Conservation (phyloP, 1,140 invertebrate genomes). For the Bombus turneri region DNA sequence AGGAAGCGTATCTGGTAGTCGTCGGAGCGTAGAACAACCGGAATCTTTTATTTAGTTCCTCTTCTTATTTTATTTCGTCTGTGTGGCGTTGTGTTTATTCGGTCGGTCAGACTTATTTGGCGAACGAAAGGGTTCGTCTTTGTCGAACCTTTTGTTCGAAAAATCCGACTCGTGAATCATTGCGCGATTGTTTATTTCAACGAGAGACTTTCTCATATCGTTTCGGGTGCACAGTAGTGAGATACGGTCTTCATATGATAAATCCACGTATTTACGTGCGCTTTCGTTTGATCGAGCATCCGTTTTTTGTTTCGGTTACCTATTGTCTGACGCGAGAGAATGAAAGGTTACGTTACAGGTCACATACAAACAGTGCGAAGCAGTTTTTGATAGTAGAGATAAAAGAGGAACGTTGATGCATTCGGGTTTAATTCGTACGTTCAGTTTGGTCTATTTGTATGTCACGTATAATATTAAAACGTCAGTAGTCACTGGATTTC, state of each 20-base stretch:
- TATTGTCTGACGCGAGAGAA: not conserved
- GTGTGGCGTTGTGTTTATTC: not conserved
- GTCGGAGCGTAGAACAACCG: constrained; percentile 15
- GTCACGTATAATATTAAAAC: not conserved
- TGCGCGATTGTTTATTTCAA: not conserved
- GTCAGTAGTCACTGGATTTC: not conserved
- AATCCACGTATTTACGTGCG: not conserved
- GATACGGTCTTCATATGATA: not conserved
- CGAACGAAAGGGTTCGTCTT: not conserved
- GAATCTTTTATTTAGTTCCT: not conserved
- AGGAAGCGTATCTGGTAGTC: not conserved
- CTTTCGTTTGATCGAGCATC: not conserved
- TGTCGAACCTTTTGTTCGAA: not conserved
- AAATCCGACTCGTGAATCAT: not conserved
- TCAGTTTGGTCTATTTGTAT: too few relatives aligned
- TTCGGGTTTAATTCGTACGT: too few relatives aligned
- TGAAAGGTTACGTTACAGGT: not conserved
- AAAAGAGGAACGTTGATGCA: too few relatives aligned
- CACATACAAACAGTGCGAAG: not conserved
- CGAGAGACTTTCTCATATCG: too few relatives aligned
- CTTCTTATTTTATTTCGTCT: not conserved
- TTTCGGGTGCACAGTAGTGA: not conserved
- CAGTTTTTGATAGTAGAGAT: not conserved
- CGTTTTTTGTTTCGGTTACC: not conserved
- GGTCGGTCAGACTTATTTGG: not conserved